A percentile compares a stretch with the other conserved stretches of the same genome.
These are phyloP conservation scores for Pteronotus mesoamericanus DNA, from an alignment of 2,797 vertebrate species.

Conservation along the genomic window DNA sequence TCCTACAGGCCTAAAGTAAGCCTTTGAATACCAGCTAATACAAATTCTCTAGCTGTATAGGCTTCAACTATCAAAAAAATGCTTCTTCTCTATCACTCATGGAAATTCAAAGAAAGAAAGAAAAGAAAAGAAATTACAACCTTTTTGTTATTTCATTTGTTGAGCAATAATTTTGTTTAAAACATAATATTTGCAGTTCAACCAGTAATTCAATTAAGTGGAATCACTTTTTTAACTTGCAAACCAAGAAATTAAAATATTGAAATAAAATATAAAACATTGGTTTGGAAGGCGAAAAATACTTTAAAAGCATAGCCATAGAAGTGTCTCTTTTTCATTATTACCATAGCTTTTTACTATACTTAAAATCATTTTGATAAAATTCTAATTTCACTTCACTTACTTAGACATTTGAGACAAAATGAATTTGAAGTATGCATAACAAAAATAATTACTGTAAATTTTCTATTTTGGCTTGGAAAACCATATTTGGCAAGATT, in stretches of 20 bases:
- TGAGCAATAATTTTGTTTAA: slow-evolving; percentile 27
- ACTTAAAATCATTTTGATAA: slow-evolving; percentile 44
- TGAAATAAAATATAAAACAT: slow-evolving; percentile 27
- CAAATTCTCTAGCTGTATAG: slow-evolving; percentile 10
- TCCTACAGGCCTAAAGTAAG: background rate
- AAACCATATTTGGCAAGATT: slow-evolving; percentile 47
- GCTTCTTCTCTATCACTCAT: background rate
- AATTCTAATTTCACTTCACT: slow-evolving; percentile 32
- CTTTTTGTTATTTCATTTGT: background rate
- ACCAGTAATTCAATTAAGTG: background rate
- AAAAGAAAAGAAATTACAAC: background rate
- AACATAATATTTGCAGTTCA: background rate
- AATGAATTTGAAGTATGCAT: slow-evolving; percentile 53
- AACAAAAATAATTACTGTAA: slow-evolving; percentile 57
- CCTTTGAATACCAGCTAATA: slow-evolving; percentile 1
- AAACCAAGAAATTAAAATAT: slow-evolving; percentile 41
- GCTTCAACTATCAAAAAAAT: background rate
- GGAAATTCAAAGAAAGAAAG: background rate
- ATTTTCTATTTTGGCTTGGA: slow-evolving; percentile 4
- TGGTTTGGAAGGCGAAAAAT: background rate
- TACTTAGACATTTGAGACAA: slow-evolving; percentile 45
- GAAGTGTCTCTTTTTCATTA: slow-evolving; percentile 12
- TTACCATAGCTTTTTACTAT: slow-evolving; percentile 26
- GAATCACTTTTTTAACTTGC: slow-evolving; percentile 10
- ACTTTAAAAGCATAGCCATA: background rate